These are phyloP conservation scores for Enteromius trimaculatus DNA, from an alignment of 2,797 vertebrate genomes.

Conservation along the genomic window DNA sequence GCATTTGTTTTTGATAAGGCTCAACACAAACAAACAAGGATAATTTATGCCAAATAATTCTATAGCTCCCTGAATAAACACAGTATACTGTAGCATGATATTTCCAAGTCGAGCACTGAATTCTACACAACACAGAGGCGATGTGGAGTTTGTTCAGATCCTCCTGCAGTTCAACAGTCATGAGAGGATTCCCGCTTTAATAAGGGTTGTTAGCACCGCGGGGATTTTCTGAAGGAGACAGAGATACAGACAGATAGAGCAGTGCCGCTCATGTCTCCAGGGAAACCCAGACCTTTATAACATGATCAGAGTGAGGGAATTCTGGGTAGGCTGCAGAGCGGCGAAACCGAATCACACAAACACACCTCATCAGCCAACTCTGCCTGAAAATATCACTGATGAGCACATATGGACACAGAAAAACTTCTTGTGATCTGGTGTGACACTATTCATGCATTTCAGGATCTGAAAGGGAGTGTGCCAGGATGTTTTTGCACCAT, in stretches of 20 bases:
- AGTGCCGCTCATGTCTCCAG: slow-evolving; percentile 72
- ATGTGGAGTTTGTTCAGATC: background rate
- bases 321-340: slow-evolving; percentile 74
- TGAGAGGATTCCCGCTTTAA: slow-evolving; percentile 35
- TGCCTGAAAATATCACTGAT: slow-evolving; percentile 14
- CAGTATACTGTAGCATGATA: background rate
- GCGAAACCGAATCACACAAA: slow-evolving; percentile 57
- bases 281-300: slow-evolving; percentile 79
- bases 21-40: background rate
- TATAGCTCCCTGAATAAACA: background rate
- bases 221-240: slow-evolving; percentile 36
- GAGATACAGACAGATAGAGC: slow-evolving; percentile 28
- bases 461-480: background rate
- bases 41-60: background rate
- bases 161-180: slow-evolving; percentile 11
- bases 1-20: background rate
- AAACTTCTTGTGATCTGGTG: background rate
- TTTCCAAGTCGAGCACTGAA: background rate
- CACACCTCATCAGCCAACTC: background rate
- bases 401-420: background rate
- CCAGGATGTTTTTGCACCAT: background rate
- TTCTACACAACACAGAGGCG: background rate
- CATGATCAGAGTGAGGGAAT: slow-evolving; percentile 73
- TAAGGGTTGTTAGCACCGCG: slow-evolving; percentile 7
- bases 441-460: background rate